phyloP scores from a whole-genome alignment of 2,113 vertebrate species.

The Carlito syrichta region DNA sequence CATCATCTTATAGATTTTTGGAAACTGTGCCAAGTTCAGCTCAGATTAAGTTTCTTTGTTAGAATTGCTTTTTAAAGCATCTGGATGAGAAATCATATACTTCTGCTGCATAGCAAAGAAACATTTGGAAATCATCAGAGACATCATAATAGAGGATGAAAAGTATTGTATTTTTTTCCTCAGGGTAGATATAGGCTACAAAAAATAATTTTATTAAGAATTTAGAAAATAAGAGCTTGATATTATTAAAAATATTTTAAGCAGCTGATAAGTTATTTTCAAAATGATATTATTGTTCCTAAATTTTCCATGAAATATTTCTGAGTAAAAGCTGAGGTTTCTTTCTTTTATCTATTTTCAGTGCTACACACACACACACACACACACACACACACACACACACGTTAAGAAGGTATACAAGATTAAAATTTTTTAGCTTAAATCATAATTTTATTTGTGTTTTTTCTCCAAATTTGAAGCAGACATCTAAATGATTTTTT shows the following conservation, averaged over 20 bases:
- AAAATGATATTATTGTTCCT: conserved; percentile 29
- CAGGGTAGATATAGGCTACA: conserved; percentile 32
- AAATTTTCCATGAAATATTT: conserved; percentile 16
- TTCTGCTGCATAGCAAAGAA: conserved; percentile 74
- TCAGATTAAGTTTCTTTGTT: conserved; percentile 85
- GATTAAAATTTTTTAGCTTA: not conserved
- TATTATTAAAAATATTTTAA: conserved; percentile 65
- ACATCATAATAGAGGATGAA: conserved; percentile 71
- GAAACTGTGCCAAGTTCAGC: conserved; percentile 82
- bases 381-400: not conserved
- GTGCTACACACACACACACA: not conserved
- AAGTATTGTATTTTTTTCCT: conserved; percentile 69
- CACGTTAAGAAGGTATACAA: not conserved
- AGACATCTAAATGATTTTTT: conserved; percentile 17
- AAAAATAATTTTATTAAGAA: conserved; percentile 52
- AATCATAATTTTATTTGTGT: conserved; percentile 49
- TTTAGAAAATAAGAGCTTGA: conserved; percentile 48
- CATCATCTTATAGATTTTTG: conserved; percentile 74
- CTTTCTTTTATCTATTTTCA: conserved; percentile 11
- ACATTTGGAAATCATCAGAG: conserved; percentile 88
- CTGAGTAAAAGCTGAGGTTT: conserved; percentile 33
- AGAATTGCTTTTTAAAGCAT: conserved; percentile 83
- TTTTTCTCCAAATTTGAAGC: conserved; percentile 56
- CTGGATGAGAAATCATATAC: conserved; percentile 85
- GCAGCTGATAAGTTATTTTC: not conserved